These are phyloP conservation scores for Idaea biselata DNA, from an alignment of 2,888 invertebrate species.

Conservation along the genomic window DNA sequence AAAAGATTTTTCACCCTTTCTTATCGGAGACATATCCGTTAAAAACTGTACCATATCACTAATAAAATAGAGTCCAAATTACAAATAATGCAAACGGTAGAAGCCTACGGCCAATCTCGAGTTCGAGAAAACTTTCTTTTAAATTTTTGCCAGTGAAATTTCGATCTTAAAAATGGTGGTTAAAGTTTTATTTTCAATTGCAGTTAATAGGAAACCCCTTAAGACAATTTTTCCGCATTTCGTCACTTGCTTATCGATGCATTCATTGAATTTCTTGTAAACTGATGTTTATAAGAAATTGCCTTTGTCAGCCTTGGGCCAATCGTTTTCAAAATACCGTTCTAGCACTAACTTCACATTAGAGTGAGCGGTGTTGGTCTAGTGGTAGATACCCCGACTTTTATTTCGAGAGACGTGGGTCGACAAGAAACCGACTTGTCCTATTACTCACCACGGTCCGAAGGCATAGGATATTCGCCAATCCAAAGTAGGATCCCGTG, in stretches of 20 bases:
- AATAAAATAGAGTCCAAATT: neutral
- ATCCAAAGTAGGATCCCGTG: too few relatives aligned
- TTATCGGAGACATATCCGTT: neutral
- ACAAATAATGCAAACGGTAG: neutral
- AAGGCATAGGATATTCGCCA: too few relatives aligned
- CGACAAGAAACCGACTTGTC: too few relatives aligned
- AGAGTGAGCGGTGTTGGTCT: too few relatives aligned
- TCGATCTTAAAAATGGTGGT: neutral
- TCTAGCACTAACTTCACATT: too few relatives aligned
- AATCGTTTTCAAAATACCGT: too few relatives aligned
- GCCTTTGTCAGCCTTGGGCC: conserved; percentile 10
- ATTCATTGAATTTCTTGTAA: conserved; percentile 43
- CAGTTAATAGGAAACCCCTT: conserved; percentile 44
- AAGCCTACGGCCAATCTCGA: neutral
- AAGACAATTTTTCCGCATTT: conserved; percentile 58
- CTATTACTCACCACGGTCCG: too few relatives aligned
- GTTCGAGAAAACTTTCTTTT: neutral
- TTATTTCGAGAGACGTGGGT: too few relatives aligned
- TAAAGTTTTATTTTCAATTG: neutral
- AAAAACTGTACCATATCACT: neutral
- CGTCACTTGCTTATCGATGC: conserved; percentile 53
- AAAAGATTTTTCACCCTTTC: conserved; percentile 32
- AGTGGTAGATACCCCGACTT: too few relatives aligned
- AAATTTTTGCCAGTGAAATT: neutral
- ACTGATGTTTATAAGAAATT: conserved; percentile 11